These are phyloP conservation scores for Origma solitaria DNA, from an alignment of 2,113 vertebrate genomes.

Conservation along the genomic window DNA sequence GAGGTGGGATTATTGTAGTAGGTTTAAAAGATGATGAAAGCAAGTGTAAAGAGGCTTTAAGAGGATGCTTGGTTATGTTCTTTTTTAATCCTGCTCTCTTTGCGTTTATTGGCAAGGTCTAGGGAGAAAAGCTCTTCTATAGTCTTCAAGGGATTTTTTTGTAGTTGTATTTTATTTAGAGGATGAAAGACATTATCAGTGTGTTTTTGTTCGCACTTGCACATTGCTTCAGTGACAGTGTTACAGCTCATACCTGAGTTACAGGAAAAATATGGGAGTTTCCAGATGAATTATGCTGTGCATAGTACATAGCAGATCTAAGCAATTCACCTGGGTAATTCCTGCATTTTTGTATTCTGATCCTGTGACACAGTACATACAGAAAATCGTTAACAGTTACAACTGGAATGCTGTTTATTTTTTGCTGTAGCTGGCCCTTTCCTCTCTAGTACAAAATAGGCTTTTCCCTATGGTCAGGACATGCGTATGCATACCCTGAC, in stretches of 20 bases:
- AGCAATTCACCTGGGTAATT: not conserved
- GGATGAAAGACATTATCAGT: not conserved
- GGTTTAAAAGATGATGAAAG: constrained; percentile 23
- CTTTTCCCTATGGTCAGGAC: not conserved
- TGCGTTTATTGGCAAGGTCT: not conserved
- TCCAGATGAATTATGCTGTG: not conserved
- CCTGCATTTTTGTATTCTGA: not conserved
- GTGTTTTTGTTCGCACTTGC: not conserved
- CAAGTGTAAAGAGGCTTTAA: constrained; percentile 1
- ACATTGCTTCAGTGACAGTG: not conserved
- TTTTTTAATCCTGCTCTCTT: not conserved
- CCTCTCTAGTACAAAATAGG: not conserved
- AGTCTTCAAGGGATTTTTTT: not conserved
- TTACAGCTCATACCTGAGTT: not conserved
- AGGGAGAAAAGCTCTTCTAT: not conserved
- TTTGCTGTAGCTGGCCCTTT: not conserved
- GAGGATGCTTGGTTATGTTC: not conserved
- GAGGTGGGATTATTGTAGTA: not conserved
- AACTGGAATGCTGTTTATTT: not conserved
- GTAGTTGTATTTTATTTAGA: not conserved
- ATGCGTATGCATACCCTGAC: not conserved
- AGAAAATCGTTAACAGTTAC: not conserved
- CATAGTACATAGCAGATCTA: not conserved
- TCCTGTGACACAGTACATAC: not conserved
- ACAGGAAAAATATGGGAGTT: not conserved